phyloP scores from a whole-genome alignment of 2,888 invertebrate species.

The Amblyjoppa fuscipennis region DNA sequence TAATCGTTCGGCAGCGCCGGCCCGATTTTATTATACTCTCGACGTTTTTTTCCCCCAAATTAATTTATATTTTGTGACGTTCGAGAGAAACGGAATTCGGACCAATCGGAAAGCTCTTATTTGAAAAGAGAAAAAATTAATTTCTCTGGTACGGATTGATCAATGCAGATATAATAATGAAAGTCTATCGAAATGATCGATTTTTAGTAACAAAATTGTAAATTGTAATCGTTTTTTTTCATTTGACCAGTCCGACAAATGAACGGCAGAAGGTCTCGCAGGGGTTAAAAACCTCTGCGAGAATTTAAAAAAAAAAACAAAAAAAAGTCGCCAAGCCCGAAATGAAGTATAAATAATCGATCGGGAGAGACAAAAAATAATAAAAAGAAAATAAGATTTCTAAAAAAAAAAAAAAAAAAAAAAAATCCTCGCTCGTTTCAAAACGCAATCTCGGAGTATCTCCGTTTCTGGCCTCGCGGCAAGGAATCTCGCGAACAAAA shows the following conservation, averaged over 20 bases:
- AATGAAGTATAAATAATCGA: no score
- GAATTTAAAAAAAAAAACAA: no score
- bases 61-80: background rate
- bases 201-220: no score
- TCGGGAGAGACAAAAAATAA: background rate
- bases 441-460: background rate
- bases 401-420: background rate
- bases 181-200: no score
- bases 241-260: no score
- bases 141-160: background rate
- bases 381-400: background rate
- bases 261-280: no score
- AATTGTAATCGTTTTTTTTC: no score
- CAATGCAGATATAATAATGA: no score
- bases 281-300: no score
- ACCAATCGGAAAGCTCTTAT: background rate
- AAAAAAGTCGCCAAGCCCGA: no score
- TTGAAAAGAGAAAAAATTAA: background rate
- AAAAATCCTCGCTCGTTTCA: background rate
- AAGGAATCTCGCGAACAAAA: background rate
- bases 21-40: conserved; percentile 32
- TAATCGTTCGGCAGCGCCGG: conserved; percentile 58
- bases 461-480: background rate
- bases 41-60: conserved; percentile 11
- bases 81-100: background rate